Evolutionary conservation across 2,888 invertebrate genomes (phyloP).

Genomic region (Yponomeuta malinellus): DNA sequence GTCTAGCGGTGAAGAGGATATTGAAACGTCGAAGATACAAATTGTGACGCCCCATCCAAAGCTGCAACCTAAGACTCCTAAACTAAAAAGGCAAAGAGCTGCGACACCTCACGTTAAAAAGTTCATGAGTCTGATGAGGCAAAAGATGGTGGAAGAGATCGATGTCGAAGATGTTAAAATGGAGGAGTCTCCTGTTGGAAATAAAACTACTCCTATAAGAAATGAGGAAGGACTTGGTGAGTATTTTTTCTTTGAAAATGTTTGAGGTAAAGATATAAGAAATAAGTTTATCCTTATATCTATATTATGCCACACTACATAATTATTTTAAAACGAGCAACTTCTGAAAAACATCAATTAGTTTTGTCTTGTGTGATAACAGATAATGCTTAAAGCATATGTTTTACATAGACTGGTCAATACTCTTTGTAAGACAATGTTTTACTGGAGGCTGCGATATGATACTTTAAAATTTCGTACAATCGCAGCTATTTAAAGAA

Average conservation of each 20-base stretch:
- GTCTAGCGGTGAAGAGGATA: slow-evolving; percentile 41
- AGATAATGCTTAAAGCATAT: too few relatives aligned
- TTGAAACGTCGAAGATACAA: slow-evolving; percentile 25
- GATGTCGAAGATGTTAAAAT: slow-evolving; percentile 35
- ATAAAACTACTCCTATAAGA: slow-evolving; percentile 41
- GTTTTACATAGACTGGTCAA: too few relatives aligned
- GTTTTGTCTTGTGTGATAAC: too few relatives aligned
- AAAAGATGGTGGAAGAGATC: slow-evolving; percentile 44
- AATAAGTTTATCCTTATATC: too few relatives aligned
- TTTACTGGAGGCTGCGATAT: too few relatives aligned
- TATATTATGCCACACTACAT: too few relatives aligned
- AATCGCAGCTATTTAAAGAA: too few relatives aligned
- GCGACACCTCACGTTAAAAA: slow-evolving; percentile 62
- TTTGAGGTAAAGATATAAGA: too few relatives aligned
- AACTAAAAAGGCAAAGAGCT: slow-evolving; percentile 39
- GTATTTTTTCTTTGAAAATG: slow-evolving; percentile 15
- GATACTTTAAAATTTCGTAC: too few relatives aligned
- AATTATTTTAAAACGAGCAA: too few relatives aligned
- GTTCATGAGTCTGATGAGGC: slow-evolving; percentile 41
- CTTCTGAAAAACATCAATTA: too few relatives aligned
- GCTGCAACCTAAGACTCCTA: slow-evolving; percentile 46
- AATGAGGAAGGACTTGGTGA: slow-evolving; percentile 37
- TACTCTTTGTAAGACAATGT: too few relatives aligned
- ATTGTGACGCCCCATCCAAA: slow-evolving; percentile 43
- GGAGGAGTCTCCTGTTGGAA: slow-evolving; percentile 29